phyloP scores from a whole-genome alignment of 2,113 vertebrate genomes.

The Phyllopteryx taeniolatus region DNA sequence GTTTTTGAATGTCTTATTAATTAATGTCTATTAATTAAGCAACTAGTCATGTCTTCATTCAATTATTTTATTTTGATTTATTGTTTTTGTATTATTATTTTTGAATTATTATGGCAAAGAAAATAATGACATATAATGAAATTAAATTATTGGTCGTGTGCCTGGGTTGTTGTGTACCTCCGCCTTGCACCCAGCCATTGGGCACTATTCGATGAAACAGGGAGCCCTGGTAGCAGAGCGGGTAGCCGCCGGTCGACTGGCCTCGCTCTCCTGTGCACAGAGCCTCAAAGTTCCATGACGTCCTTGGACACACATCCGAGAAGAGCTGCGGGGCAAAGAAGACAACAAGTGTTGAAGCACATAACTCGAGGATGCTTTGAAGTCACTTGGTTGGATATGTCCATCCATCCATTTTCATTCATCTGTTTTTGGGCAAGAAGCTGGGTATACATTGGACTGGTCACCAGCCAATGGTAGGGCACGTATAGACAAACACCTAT shows the following conservation, averaged over 20 bases:
- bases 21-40: no score
- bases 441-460: no score
- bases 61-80: no score
- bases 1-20: no score
- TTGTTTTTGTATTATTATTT: no score
- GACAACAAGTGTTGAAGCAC: background rate
- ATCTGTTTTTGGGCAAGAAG: background rate
- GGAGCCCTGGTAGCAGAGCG: slow-evolving; percentile 78
- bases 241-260: slow-evolving; percentile 50
- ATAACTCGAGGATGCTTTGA: background rate
- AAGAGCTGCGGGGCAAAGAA: slow-evolving; percentile 77
- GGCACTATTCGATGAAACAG: slow-evolving; percentile 84
- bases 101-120: no score
- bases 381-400: background rate
- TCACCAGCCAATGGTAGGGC: background rate
- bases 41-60: no score
- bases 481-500: no score
- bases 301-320: slow-evolving; percentile 83
- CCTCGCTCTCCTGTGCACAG: slow-evolving; percentile 79
- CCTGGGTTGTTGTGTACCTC: slow-evolving; percentile 68
- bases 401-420: background rate
- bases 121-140: no score
- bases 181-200: slow-evolving; percentile 88
- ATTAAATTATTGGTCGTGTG: no score
- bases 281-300: slow-evolving; percentile 81